Evolutionary conservation across 92 coral and sea anemone genomes (phyloP).

Genomic region (Muricea muricata): DNA sequence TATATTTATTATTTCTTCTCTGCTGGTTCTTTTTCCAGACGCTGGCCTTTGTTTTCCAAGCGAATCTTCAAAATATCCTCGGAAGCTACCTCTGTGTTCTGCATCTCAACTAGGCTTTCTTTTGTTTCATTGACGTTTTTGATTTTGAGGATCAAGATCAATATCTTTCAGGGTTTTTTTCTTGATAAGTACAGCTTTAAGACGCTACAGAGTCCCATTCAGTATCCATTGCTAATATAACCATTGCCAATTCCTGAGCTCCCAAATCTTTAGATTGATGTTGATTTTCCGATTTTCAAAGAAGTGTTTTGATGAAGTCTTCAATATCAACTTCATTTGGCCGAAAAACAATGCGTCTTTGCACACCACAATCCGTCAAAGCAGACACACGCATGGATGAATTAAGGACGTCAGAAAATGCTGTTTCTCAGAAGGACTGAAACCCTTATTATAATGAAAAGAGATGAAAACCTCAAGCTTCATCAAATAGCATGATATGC

Average conservation of each 20-base stretch:
- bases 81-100: not conserved
- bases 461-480: constrained; percentile 56
- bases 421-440: constrained; percentile 64
- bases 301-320: constrained; percentile 52
- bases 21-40: not conserved
- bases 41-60: not conserved
- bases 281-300: not conserved
- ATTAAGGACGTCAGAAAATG: constrained; percentile 62
- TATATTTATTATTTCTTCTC: too few species aligned
- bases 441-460: constrained; percentile 54
- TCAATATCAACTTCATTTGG: constrained; percentile 62
- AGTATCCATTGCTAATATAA: constrained; percentile 11
- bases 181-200: not conserved
- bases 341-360: constrained; percentile 48
- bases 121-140: not conserved
- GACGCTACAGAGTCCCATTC: not conserved
- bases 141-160: too few species aligned
- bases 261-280: not conserved
- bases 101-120: not conserved
- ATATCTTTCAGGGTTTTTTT: too few species aligned
- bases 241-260: not conserved
- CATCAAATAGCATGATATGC: constrained; percentile 64
- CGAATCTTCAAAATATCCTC: not conserved
- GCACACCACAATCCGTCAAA: constrained; percentile 44
- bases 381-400: constrained; percentile 58